Evolutionary conservation across 2,888 invertebrate genomes (phyloP).

Genomic region (Rutpela maculata): DNA sequence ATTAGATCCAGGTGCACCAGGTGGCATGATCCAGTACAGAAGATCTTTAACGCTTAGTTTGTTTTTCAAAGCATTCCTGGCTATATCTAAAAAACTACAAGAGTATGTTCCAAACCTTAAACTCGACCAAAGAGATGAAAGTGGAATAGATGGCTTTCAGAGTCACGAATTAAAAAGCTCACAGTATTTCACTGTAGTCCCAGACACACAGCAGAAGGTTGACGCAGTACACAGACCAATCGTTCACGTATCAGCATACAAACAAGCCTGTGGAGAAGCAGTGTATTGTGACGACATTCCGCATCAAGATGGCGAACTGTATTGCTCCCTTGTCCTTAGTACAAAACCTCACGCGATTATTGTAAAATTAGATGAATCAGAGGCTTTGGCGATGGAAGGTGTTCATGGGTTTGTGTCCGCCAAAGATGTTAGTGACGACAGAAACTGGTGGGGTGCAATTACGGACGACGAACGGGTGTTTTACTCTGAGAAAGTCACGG

Average conservation of each 20-base stretch:
- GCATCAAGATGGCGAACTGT: constrained; percentile 84
- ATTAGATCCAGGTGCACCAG: constrained; percentile 82
- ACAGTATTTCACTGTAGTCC: constrained; percentile 81
- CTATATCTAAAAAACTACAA: constrained; percentile 76
- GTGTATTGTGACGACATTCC: constrained; percentile 94
- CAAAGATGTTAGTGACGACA: constrained; percentile 82
- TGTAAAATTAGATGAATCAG: constrained; percentile 82
- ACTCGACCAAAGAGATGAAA: constrained; percentile 74
- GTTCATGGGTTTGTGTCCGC: constrained; percentile 89
- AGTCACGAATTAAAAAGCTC: constrained; percentile 80
- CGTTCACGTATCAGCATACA: constrained; percentile 87
- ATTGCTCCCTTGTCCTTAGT: constrained; percentile 87
- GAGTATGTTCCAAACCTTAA: constrained; percentile 78
- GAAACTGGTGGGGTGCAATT: constrained; percentile 80
- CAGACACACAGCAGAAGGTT: constrained; percentile 76
- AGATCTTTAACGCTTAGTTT: constrained; percentile 82
- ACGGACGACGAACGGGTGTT: constrained; percentile 91
- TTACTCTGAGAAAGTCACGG: constrained; percentile 82
- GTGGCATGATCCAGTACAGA: constrained; percentile 82
- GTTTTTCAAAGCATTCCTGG: constrained; percentile 83
- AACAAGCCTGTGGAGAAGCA: constrained; percentile 95
- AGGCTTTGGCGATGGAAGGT: constrained; percentile 85
- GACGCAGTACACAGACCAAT: constrained; percentile 90
- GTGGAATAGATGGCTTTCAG: constrained; percentile 78
- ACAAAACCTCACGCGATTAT: constrained; percentile 89